phyloP scores from a whole-genome alignment of 2,113 vertebrate species.

The Monopterus albus region DNA sequence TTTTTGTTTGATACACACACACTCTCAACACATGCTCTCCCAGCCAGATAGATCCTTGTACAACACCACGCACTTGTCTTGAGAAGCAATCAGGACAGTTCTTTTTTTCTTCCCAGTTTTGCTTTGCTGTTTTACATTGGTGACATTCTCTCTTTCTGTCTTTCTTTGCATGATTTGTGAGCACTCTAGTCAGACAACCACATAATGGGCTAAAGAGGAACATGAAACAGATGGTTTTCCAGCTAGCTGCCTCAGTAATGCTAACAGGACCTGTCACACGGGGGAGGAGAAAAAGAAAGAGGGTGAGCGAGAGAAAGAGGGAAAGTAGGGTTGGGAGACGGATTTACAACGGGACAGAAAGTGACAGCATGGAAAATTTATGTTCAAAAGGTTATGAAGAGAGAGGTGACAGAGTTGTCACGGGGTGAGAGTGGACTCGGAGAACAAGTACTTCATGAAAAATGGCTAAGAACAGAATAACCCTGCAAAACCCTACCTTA shows the following conservation, averaged over 20 bases:
- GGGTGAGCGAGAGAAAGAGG: slow-evolving; percentile 34
- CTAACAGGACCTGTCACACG: slow-evolving; percentile 66
- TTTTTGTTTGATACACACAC: slow-evolving; percentile 44
- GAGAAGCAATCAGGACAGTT: slow-evolving; percentile 44
- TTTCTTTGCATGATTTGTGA: slow-evolving; percentile 20
- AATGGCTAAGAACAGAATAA: background rate
- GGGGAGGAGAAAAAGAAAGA: slow-evolving; percentile 23
- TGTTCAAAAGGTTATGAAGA: slow-evolving; percentile 9
- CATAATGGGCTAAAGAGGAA: slow-evolving; percentile 69
- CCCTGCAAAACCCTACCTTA: background rate
- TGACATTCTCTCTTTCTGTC: slow-evolving; percentile 7
- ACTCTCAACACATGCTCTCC: background rate
- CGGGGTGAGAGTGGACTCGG: background rate
- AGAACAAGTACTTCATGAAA: background rate
- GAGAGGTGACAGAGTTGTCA: background rate
- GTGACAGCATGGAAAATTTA: slow-evolving; percentile 1
- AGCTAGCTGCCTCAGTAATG: slow-evolving; percentile 67
- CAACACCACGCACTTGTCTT: slow-evolving; percentile 12
- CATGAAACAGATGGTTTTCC: slow-evolving; percentile 70
- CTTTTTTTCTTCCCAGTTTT: slow-evolving; percentile 13
- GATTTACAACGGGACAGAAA: slow-evolving; percentile 23
- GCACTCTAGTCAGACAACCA: slow-evolving; percentile 59
- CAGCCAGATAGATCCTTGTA: slow-evolving; percentile 2
- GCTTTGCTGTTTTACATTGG: slow-evolving; percentile 16
- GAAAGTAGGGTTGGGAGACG: slow-evolving; percentile 8